phyloP scores from a whole-genome alignment of 2,888 invertebrate genomes.

The Leuctra nigra region DNA sequence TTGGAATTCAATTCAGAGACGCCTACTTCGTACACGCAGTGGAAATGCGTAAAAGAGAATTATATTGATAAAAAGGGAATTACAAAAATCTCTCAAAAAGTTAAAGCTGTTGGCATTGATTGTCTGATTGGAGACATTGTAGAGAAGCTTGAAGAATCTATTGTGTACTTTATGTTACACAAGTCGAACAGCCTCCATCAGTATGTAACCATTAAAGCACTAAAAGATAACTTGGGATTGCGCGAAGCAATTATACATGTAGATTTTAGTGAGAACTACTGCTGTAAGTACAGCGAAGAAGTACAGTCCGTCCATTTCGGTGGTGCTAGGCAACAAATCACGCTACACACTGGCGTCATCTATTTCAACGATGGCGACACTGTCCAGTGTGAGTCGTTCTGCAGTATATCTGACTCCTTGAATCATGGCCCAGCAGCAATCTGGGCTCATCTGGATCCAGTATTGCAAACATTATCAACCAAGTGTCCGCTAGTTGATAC shows the following conservation, averaged over 20 bases:
- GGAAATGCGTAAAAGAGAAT: too few relatives aligned
- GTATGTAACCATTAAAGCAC: too few relatives aligned
- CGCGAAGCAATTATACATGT: background rate
- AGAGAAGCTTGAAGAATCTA: too few relatives aligned
- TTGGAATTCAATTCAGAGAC: too few relatives aligned
- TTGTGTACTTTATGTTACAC: too few relatives aligned
- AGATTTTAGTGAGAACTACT: background rate
- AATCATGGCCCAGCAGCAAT: constrained; percentile 13
- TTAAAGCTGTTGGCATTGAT: too few relatives aligned
- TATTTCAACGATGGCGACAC: background rate
- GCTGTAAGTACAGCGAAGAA: background rate
- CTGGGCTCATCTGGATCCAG: constrained; percentile 14
- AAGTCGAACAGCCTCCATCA: too few relatives aligned
- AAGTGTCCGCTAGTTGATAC: background rate
- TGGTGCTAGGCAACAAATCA: background rate
- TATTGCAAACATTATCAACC: background rate
- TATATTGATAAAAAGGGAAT: too few relatives aligned
- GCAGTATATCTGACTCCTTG: background rate
- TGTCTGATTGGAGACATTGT: too few relatives aligned
- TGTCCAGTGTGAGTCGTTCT: background rate
- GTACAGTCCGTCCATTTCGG: background rate
- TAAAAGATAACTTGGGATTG: background rate
- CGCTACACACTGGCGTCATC: background rate
- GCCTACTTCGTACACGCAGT: too few relatives aligned
- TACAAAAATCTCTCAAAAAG: too few relatives aligned